A percentile compares a stretch with the other conserved stretches of the same genome.
Conservation (phyloP, 2,888 invertebrate genomes). For the Mythimna impura region DNA sequence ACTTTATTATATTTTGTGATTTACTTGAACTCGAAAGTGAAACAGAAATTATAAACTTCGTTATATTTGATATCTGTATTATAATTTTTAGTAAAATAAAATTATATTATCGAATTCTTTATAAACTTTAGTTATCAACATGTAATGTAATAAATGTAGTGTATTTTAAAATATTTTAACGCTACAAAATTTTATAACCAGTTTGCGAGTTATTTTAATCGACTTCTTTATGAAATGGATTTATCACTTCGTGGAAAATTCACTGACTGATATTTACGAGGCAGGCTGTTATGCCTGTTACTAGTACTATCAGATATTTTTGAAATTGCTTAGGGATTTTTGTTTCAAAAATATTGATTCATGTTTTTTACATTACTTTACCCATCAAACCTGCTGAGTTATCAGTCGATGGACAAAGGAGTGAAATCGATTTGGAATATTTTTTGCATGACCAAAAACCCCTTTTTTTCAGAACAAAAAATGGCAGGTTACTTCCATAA, state of each 20-base stretch:
- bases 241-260: neutral
- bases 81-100: no score
- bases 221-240: neutral
- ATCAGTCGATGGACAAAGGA: neutral
- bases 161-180: neutral
- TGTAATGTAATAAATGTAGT: no score
- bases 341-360: neutral
- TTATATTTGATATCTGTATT: no score
- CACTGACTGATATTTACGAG: neutral
- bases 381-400: neutral
- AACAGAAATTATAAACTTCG: neutral
- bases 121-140: neutral
- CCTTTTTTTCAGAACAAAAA: neutral
- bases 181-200: neutral
- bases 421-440: neutral
- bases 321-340: neutral
- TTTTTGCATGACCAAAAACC: neutral
- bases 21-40: neutral
- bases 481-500: neutral
- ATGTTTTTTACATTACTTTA: neutral
- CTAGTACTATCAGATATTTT: neutral
- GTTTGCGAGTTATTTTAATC: no score
- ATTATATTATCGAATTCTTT: neutral
- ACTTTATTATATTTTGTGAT: constrained; percentile 34
- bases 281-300: no score